Evolutionary conservation across 1,140 invertebrate species (phyloP).

Genomic region (Yoshiicerus persimilis): DNA sequence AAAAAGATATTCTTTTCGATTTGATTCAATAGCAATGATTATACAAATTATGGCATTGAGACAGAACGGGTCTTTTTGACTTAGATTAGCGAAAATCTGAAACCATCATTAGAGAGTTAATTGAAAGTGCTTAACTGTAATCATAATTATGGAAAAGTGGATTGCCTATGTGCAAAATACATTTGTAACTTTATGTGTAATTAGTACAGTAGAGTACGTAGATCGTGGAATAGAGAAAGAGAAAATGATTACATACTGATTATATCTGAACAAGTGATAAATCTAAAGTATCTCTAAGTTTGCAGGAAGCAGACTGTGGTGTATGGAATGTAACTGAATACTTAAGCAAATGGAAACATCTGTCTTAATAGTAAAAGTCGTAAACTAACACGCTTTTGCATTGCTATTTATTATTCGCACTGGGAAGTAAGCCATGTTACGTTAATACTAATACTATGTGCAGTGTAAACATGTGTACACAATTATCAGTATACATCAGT

Average conservation of each 20-base stretch:
- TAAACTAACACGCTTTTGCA: not conserved
- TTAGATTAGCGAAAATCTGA: too few relatives aligned
- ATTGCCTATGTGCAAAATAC: too few relatives aligned
- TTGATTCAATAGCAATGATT: too few relatives aligned
- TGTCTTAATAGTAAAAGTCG: not conserved
- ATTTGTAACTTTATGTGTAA: too few relatives aligned
- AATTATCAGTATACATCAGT: not conserved
- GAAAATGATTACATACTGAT: not conserved
- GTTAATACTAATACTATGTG: not conserved
- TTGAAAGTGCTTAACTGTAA: too few relatives aligned
- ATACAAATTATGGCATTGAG: too few relatives aligned
- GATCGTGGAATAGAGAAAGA: not conserved
- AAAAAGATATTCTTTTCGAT: too few relatives aligned
- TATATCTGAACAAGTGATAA: not conserved
- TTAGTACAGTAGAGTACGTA: too few relatives aligned
- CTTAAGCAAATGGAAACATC: not conserved
- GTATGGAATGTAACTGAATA: not conserved
- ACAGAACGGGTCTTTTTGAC: too few relatives aligned
- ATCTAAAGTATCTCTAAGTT: not conserved
- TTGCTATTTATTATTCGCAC: not conserved
- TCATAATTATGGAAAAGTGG: too few relatives aligned
- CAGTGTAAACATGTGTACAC: not conserved
- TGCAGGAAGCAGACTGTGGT: not conserved
- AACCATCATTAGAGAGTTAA: too few relatives aligned
- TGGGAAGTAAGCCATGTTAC: not conserved